These are phyloP conservation scores for Dryoscopus gambensis DNA, from an alignment of 2,113 vertebrate genomes.

Conservation along the genomic window DNA sequence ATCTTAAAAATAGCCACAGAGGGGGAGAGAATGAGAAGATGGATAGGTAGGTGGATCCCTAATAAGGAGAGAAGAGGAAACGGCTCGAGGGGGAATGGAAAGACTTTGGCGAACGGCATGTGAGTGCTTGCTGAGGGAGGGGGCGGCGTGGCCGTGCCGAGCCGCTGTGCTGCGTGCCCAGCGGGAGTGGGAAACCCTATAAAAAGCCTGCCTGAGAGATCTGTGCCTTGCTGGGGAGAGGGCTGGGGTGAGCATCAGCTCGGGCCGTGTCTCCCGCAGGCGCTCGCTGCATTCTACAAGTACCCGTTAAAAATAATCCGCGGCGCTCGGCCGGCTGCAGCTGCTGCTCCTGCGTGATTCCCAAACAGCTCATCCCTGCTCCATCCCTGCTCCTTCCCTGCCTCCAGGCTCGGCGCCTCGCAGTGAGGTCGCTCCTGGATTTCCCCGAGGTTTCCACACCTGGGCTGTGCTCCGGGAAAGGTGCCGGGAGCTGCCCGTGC, in stretches of 20 bases:
- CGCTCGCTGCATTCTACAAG: background rate
- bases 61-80: constrained; percentile 62
- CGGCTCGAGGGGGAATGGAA: constrained; percentile 54
- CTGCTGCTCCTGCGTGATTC: background rate
- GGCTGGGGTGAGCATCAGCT: background rate
- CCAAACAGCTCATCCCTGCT: background rate
- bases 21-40: constrained; percentile 57
- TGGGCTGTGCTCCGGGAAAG: background rate
- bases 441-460: background rate
- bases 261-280: background rate
- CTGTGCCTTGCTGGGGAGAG: background rate
- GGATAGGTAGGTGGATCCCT: constrained; percentile 55
- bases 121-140: constrained; percentile 1
- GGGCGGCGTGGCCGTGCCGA: background rate
- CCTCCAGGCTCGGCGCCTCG: background rate
- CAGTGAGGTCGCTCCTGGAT: background rate
- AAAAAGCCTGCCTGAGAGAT: constrained; percentile 23
- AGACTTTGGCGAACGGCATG: constrained; percentile 41
- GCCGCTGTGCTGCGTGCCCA: background rate
- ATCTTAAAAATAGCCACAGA: constrained; percentile 64
- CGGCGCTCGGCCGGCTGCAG: background rate
- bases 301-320: background rate
- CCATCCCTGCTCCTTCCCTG: background rate
- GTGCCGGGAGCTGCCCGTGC: background rate
- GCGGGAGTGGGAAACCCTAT: background rate